Evolutionary conservation across 1,140 invertebrate species (phyloP), one percentile per base, ranked within the genome.

Genomic region (Delia radicum): DNA sequence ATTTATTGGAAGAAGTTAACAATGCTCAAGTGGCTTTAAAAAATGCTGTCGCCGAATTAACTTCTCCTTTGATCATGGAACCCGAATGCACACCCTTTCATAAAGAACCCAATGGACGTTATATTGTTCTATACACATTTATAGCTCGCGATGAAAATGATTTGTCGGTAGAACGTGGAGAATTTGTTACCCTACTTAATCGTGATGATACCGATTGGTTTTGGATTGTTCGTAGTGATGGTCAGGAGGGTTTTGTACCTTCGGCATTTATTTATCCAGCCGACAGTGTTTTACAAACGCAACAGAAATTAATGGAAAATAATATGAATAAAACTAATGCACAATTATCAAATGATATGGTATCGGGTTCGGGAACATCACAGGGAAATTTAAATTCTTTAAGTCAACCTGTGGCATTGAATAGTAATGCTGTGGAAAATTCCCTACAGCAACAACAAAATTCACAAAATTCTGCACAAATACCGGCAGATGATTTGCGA

Each of bases 191-290:
- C 86, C 95, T 98, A 1, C 87, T 98, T 12, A 98, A 98, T 87
- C 89, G 93, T 79, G 96, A 98, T 85, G 96, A 98, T 88, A 93
- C 94, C 0, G 95, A 98, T 85, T 98, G 96, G 96, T 97, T 94
- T 83, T 98, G 96, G 96, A 94, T 98, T 46, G 91, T 96, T 24
- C 89, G 94, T 75, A 94, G 93, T 80, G 95, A 97, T 85, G 95
- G 95, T 1, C 94, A 96, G 81, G 96, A 98, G 88, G 97, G 97
- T 12, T 98, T 98, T 87, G 96, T 98, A 29, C 97, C 97, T 7
- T 94, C 94, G 29, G 95, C 94, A n/a, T 98, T 97, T 87, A 94
- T 98, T 0, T 98, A 96, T 89, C 95, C 95, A 6, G 94, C 92
- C 55, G 92, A 93, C 79, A 91, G 92, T 87, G 93, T 94, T 37